Evolutionary conservation across 2,797 vertebrate genomes (phyloP).

Genomic region (Delichon dasypus): DNA sequence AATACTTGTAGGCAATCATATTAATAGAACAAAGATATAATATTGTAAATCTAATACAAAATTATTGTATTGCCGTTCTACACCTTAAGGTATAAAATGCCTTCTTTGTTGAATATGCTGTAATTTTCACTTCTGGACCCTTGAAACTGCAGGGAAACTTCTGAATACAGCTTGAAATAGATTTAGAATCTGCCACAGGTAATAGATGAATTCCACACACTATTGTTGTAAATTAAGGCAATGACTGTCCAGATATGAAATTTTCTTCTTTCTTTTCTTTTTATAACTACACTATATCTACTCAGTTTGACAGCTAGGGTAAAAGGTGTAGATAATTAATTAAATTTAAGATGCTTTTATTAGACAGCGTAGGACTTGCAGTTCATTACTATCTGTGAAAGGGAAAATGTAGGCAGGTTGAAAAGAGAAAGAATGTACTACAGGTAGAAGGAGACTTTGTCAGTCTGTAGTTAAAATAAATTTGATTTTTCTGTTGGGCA

Average conservation of each 20-base stretch:
- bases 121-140: background rate
- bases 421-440: background rate
- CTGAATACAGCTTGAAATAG: background rate
- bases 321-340: constrained; percentile 36
- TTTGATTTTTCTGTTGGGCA: background rate
- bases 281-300: background rate
- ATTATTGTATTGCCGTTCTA: background rate
- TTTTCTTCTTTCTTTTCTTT: background rate
- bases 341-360: constrained; percentile 38
- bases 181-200: background rate
- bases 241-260: background rate
- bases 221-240: background rate
- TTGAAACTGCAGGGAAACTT: background rate
- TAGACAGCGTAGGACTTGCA: background rate
- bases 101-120: background rate
- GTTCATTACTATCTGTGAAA: background rate
- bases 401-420: background rate
- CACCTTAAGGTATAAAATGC: background rate
- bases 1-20: background rate
- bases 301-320: constrained; percentile 20
- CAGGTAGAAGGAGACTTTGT: background rate
- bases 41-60: background rate
- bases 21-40: background rate
- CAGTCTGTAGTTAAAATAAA: background rate
- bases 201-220: background rate